Conservation (phyloP, 2,797 vertebrate genomes). For the Gouania willdenowi region DNA sequence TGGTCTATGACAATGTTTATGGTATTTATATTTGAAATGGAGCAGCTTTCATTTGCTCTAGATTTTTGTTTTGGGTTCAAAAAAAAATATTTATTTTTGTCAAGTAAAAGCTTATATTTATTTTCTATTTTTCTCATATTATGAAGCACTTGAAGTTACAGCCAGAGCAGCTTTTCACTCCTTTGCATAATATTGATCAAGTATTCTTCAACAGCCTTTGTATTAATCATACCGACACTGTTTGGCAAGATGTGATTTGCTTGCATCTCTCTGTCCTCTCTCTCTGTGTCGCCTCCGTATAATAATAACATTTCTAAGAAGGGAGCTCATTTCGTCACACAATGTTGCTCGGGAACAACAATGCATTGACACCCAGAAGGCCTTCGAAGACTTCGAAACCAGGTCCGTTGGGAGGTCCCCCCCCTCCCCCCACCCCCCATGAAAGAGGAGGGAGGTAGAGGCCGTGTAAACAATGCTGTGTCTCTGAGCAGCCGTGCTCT, state of each 20-base stretch:
- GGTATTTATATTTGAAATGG: no score
- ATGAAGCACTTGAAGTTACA: no score
- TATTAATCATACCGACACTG: constrained; percentile 8
- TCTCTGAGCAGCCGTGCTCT: constrained; percentile 18
- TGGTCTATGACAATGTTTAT: no score
- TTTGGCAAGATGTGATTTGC: not conserved
- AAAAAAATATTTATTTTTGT: no score
- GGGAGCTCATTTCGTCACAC: constrained; percentile 36
- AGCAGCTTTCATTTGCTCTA: no score
- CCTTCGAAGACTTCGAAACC: constrained; percentile 23
- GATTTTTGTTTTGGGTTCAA: no score
- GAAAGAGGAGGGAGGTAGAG: constrained; percentile 12
- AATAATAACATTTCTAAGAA: constrained; percentile 39
- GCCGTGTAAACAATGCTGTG: constrained; percentile 29
- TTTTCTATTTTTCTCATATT: no score
- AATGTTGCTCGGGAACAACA: constrained; percentile 10
- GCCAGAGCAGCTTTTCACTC: no score
- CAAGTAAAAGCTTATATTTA: no score
- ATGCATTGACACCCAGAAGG: constrained; percentile 7
- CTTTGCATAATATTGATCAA: no score
- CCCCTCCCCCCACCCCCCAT: constrained; percentile 20
- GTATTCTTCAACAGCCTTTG: no score
- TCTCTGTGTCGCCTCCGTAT: constrained; percentile 14
- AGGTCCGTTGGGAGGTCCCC: constrained; percentile 8
- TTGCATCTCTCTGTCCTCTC: constrained; percentile 6